Evolutionary conservation across 2,888 invertebrate genomes (phyloP).

Genomic region (Caradrina kadenii): DNA sequence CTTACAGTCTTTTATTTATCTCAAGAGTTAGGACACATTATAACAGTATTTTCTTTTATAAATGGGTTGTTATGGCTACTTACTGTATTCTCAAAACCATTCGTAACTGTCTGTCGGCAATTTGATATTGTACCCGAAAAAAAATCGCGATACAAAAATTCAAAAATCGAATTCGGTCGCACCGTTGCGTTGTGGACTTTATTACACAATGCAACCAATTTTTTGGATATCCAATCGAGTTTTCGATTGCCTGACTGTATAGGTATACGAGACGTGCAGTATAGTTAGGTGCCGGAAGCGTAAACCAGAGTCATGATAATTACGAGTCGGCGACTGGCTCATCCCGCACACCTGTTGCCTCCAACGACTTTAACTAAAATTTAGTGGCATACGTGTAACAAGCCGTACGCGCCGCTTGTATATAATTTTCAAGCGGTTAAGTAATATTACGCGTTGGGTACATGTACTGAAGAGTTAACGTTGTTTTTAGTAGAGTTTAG

Average conservation of each 20-base stretch:
- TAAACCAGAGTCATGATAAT: conserved; percentile 83
- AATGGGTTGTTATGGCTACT: background rate
- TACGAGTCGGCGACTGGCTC: conserved; percentile 82
- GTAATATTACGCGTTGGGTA: conserved; percentile 79
- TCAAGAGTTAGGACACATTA: conserved; percentile 33
- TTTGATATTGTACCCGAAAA: conserved; percentile 35
- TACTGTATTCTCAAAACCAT: conserved; percentile 11
- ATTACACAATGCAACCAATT: conserved; percentile 42
- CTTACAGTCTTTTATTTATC: conserved; percentile 29
- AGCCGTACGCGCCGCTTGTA: conserved; percentile 83
- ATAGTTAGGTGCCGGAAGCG: conserved; percentile 52
- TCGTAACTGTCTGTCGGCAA: conserved; percentile 5
- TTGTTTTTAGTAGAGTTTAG: conserved; percentile 68
- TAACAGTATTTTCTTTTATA: conserved; percentile 8
- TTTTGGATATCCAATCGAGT: conserved; percentile 47
- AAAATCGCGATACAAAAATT: conserved; percentile 29
- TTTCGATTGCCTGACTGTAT: conserved; percentile 35
- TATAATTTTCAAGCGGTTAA: conserved; percentile 85
- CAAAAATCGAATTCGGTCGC: conserved; percentile 42
- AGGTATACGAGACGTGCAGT: conserved; percentile 27
- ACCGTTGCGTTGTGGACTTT: conserved; percentile 22
- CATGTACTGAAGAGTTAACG: conserved; percentile 63
- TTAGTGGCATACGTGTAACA: conserved; percentile 86
- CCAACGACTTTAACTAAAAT: conserved; percentile 87
- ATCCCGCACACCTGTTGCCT: conserved; percentile 88